phyloP scores from a whole-genome alignment of 2,888 invertebrate species.

The Ennomos quercinarius region DNA sequence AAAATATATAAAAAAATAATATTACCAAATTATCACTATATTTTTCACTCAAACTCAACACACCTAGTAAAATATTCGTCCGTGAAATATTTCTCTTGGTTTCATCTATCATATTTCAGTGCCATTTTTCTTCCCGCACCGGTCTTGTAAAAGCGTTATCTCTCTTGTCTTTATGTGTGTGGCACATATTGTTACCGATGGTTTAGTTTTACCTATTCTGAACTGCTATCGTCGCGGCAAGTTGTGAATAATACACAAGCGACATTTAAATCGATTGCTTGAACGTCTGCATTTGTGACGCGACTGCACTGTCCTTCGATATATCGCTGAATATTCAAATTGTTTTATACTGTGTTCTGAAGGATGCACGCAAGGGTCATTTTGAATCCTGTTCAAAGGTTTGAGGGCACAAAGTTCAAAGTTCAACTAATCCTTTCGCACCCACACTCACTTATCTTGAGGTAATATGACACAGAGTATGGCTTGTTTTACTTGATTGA shows the following conservation, averaged over 20 bases:
- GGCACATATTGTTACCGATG: conserved; percentile 24
- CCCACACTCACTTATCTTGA: conserved; percentile 16
- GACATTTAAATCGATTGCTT: conserved; percentile 53
- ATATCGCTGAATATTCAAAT: neutral
- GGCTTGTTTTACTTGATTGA: no score
- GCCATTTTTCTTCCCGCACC: conserved; percentile 28
- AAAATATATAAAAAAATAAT: no score
- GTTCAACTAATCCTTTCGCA: conserved; percentile 10
- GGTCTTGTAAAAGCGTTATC: conserved; percentile 27
- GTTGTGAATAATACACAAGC: conserved; percentile 54
- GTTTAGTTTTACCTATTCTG: conserved; percentile 46
- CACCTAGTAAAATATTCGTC: no score
- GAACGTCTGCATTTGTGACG: conserved; percentile 21
- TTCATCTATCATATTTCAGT: conserved; percentile 19
- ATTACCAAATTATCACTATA: no score
- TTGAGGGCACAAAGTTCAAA: conserved; percentile 10
- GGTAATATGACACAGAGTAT: neutral
- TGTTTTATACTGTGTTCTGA: neutral
- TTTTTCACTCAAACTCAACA: no score
- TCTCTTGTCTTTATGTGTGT: conserved; percentile 35
- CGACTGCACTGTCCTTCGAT: conserved; percentile 15
- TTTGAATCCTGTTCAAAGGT: conserved; percentile 13
- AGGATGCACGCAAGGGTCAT: conserved; percentile 1
- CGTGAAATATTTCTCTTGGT: neutral
- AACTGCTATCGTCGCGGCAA: conserved; percentile 37